Evolutionary conservation across 2,888 invertebrate genomes (phyloP).

Genomic region (Nowickia ferox): DNA sequence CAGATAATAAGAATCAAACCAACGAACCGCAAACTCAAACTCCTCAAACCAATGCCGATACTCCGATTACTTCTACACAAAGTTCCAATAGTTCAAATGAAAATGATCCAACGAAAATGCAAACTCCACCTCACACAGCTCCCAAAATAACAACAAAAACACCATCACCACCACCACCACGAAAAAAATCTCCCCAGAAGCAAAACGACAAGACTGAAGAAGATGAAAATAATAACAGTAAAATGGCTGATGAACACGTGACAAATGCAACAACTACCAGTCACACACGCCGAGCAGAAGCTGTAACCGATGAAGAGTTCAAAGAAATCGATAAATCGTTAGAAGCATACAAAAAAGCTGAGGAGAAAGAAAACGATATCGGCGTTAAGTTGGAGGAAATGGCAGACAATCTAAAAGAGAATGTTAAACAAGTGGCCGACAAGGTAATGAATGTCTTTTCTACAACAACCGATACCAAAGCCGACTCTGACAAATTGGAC

Average conservation of each 20-base stretch:
- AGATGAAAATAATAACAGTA: constrained; percentile 65
- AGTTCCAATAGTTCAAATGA: constrained; percentile 7
- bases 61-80: neutral
- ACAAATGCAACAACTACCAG: neutral
- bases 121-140: constrained; percentile 11
- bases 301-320: constrained; percentile 48
- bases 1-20: neutral
- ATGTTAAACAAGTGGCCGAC: constrained; percentile 34
- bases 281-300: neutral
- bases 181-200: constrained; percentile 55
- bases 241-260: constrained; percentile 10
- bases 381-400: constrained; percentile 63
- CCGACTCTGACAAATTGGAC: constrained; percentile 22
- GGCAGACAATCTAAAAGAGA: constrained; percentile 49
- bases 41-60: neutral
- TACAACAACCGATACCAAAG: neutral
- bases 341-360: constrained; percentile 37
- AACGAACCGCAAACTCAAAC: neutral
- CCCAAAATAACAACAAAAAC: constrained; percentile 12
- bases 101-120: neutral
- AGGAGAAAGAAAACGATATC: constrained; percentile 13
- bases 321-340: constrained; percentile 44
- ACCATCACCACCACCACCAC: no score
- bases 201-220: constrained; percentile 72
- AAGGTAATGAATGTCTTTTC: constrained; percentile 45